Evolutionary conservation across 2,797 vertebrate genomes (phyloP), one percentile per base, ranked within the genome.

Genomic region (Hypotaenidia okinawae): DNA sequence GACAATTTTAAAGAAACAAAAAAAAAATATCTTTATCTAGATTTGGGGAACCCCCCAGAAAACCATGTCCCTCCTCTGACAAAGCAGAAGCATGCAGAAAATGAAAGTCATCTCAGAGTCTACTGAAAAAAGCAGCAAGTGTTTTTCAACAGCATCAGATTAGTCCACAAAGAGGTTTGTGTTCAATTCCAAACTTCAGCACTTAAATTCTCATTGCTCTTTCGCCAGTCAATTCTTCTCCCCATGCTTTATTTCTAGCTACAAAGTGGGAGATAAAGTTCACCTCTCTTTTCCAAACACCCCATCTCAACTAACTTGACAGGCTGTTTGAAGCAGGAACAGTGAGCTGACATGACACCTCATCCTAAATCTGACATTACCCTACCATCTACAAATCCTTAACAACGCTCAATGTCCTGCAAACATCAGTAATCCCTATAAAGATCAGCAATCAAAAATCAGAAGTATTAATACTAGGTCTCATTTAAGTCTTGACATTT

Each of bases 401-500:
- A 83, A 11, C 18, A 80, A 59, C 24, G 63, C 23, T 43, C 30
- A 33, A 16, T 3, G 1, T 37, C 63, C 66, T 39, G 30, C 54
- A 86, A 68, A 91, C 45, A 59, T 43, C 17, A 30, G 32, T 9
- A 63, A 32, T 49, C n/a, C 35, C 12, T 22, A 70, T 9, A 82
- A 94, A 79, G 16, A 66, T 7, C n/a, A 76, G 30, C 63, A 78
- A 66, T 11, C 22, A 72, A 93, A 95, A 84, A 75, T 62, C 35
- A 51, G 43, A 35, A 77, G n/a, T 52, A 81, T 66, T 62, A 84
- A 67, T 52, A 63, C 17, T 13, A 41, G 4, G 5, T 37, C 47
- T 90, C 70, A 64, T 91, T 81, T 62, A 87, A 72, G 78, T 70
- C 69, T 62, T 55, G 41, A 55, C 37, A 4, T 21, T 68, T 33